Conservation (phyloP, 2,797 vertebrate species). For the Gobionotothen gibberifrons region DNA sequence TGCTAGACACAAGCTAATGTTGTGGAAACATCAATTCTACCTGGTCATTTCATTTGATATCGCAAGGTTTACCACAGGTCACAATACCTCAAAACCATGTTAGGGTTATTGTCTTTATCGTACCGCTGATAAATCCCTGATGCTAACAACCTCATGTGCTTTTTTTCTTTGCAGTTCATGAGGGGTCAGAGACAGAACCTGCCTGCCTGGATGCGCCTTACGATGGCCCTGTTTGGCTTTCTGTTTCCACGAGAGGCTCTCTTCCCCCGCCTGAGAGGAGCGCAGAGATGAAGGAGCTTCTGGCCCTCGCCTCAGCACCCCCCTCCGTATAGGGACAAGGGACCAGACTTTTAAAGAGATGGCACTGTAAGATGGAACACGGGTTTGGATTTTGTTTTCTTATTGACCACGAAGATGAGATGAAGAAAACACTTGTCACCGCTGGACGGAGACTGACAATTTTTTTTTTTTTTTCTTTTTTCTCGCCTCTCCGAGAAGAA, state of each 20-base stretch:
- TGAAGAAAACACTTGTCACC: conserved; percentile 78
- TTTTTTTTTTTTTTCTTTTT: conserved; percentile 14
- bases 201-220: conserved; percentile 82
- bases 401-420: conserved; percentile 69
- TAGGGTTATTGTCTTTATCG: no score
- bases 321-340: conserved; percentile 41
- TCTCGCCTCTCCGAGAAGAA: conserved; percentile 77
- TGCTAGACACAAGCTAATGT: conserved; percentile 64
- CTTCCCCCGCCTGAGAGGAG: conserved; percentile 68
- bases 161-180: conserved; percentile 71
- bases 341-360: conserved; percentile 74
- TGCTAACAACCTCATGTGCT: neutral
- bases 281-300: conserved; percentile 77
- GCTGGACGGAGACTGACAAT: conserved; percentile 81
- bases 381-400: conserved; percentile 79
- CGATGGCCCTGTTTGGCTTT: conserved; percentile 78
- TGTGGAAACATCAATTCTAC: conserved; percentile 67
- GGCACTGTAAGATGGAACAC: conserved; percentile 85
- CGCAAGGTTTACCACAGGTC: conserved; percentile 60
- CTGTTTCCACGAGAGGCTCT: conserved; percentile 78
- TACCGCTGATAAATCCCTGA: neutral
- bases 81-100: conserved; percentile 23
- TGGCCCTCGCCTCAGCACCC: conserved; percentile 37
- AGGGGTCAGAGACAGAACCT: conserved; percentile 79
- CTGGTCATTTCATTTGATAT: conserved; percentile 33